Base-by-base conservation (phyloP, 2,113 vertebrate genomes). In the Apteryx mantelli region DNA sequence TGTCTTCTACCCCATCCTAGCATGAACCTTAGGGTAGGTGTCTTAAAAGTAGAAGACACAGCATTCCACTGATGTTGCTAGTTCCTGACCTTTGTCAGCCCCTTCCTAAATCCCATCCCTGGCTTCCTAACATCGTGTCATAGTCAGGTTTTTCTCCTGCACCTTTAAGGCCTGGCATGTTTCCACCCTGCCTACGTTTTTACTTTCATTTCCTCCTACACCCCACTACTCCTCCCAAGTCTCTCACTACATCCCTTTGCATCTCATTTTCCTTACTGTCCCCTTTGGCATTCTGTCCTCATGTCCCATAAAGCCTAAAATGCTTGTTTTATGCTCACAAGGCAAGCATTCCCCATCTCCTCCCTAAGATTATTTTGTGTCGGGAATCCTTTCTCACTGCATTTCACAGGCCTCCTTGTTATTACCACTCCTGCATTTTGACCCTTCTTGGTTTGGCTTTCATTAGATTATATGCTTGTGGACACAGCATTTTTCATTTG, bases 151-250 rank as follows among this genome's bases (percentile, higher is more conserved):
- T 50, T 26, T 74, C 53, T 84, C 44, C 50, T 89, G 88, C 63
- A 88, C 60, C 77, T 89, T 97, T 92, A 91, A 89, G 84, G 73
- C 53, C 55, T 73, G 58, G 70, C 42, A 2, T 44, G 15, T 88
- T 96, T 93, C 82, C 64, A 90, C 68, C 82, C 91, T 40, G 16
- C 66, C 86, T 89, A 36, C 92, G 69, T 82, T 80, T 94, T 75
- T 46, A 75, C 60, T 94, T 1, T 46, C 36, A 76, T 97, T 96
- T 94, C 86, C 84, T 95, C 66, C 73, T 82, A 88, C 82, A 82
- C 85, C 11, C 42, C 36, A 50, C 36, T 89, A 21, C 89, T 96
- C 56, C 66, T 95, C 78, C 88, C 56, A 50, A 46, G 71, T 91
- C 48, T 73, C 32, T 86, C 68, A 82, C 26, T 74, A 20, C 75